These are phyloP conservation scores for Osedax frankpressi DNA, from an alignment of 2,888 invertebrate species.

Conservation along the genomic window DNA sequence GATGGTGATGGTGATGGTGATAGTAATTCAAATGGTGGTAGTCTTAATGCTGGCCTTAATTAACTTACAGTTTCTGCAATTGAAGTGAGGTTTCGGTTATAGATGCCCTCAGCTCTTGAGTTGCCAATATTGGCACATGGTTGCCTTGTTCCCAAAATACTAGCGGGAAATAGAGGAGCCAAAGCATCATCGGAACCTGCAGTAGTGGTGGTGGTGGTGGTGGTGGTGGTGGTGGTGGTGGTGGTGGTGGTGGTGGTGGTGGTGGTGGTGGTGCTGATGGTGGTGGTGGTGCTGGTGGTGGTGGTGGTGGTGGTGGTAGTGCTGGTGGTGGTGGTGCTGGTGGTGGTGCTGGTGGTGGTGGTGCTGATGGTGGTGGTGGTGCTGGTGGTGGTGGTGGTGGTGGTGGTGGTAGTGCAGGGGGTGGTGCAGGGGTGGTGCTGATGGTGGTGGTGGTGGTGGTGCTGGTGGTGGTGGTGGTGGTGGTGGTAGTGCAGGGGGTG, in stretches of 20 bases:
- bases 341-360: too few species aligned
- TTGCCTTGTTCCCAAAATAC: neutral
- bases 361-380: too few species aligned
- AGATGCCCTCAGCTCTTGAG: too few species aligned
- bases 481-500: too few species aligned
- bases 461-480: too few species aligned
- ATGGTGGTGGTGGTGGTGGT: too few species aligned
- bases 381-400: too few species aligned
- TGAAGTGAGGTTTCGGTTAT: neutral
- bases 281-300: too few species aligned
- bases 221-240: neutral
- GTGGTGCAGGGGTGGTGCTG: too few species aligned
- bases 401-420: too few species aligned
- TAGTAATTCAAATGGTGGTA: neutral
- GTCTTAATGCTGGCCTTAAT: neutral
- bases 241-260: neutral
- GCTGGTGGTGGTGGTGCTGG: too few species aligned
- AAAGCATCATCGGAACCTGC: neutral
- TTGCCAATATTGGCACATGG: neutral
- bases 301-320: too few species aligned
- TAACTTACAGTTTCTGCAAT: neutral
- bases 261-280: neutral
- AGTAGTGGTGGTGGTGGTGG: neutral
- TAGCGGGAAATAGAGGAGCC: neutral
- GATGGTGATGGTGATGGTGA: neutral